Evolutionary conservation across 2,797 vertebrate species (phyloP).

Genomic region (Tangara arthus): DNA sequence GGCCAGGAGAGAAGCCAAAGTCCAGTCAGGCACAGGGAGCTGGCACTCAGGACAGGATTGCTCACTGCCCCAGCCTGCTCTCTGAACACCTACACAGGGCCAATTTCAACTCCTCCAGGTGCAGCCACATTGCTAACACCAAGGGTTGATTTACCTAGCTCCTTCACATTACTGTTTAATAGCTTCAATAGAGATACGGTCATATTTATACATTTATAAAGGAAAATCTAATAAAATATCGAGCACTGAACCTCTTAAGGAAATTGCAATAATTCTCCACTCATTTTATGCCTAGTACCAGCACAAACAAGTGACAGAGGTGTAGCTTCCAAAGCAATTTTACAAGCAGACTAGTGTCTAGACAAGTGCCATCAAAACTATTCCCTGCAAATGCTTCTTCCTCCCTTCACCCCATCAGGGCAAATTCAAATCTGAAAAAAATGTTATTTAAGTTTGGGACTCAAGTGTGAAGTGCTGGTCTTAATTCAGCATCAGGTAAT

Average conservation of each 20-base stretch:
- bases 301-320: background rate
- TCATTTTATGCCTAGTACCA: background rate
- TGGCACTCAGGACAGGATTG: background rate
- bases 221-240: background rate
- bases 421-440: background rate
- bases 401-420: background rate
- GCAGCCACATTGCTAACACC: background rate
- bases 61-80: background rate
- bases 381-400: background rate
- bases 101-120: accelerated
- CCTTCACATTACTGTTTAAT: background rate
- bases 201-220: background rate
- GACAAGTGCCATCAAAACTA: background rate
- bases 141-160: background rate
- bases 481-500: background rate
- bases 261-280: background rate
- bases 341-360: background rate
- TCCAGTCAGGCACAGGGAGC: too few species aligned
- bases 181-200: background rate
- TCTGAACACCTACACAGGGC: background rate
- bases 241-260: background rate
- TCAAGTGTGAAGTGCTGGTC: background rate
- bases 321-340: background rate
- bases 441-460: background rate
- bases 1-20: background rate